Conservation (phyloP, 2,888 invertebrate species). For the Phorcus lineatus region DNA sequence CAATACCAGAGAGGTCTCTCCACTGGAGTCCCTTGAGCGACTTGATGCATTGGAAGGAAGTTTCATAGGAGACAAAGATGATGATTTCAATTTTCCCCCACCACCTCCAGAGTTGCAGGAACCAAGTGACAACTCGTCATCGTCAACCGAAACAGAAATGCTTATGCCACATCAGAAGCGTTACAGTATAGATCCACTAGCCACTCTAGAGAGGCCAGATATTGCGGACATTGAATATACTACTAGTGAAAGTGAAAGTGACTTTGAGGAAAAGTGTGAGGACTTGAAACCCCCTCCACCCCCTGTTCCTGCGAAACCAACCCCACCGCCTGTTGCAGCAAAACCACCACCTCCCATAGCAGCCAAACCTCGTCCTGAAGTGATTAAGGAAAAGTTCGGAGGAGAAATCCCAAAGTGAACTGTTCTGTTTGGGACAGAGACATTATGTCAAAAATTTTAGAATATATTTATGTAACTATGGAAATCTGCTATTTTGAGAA, state of each 20-base stretch:
- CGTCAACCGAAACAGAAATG: slow-evolving; percentile 39
- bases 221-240: slow-evolving; percentile 53
- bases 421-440: not conserved
- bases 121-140: slow-evolving; percentile 48
- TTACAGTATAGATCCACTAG: slow-evolving; percentile 60
- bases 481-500: too few relatives aligned
- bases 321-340: slow-evolving; percentile 26
- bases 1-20: slow-evolving; percentile 51
- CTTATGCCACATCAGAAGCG: slow-evolving; percentile 43
- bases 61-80: slow-evolving; percentile 40
- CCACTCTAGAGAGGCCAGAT: slow-evolving; percentile 52
- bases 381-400: slow-evolving; percentile 23
- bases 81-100: slow-evolving; percentile 36
- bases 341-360: slow-evolving; percentile 34
- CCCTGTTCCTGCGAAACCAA: slow-evolving; percentile 4
- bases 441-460: too few relatives aligned
- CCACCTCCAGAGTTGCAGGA: slow-evolving; percentile 30
- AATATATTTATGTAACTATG: too few relatives aligned
- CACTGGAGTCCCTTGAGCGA: slow-evolving; percentile 52
- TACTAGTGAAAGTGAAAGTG: slow-evolving; percentile 60
- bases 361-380: slow-evolving; percentile 24
- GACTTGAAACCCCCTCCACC: not conserved
- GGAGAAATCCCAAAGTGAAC: not conserved
- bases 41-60: slow-evolving; percentile 32
- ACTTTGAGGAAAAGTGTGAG: slow-evolving; percentile 40